Evolutionary conservation across 2,888 invertebrate genomes (phyloP).

Genomic region (Neoitamus cyanurus): DNA sequence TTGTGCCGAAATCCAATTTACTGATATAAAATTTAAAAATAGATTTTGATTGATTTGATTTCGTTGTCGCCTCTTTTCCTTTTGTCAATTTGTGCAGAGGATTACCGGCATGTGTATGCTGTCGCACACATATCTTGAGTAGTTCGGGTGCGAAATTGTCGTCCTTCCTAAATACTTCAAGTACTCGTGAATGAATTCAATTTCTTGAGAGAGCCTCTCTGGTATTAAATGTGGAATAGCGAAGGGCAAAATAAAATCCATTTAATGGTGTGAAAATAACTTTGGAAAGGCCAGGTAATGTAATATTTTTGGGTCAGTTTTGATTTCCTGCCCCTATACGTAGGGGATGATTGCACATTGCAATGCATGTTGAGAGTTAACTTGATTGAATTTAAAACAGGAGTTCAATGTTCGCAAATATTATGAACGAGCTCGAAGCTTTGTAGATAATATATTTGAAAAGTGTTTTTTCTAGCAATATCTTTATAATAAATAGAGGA

Average conservation of each 20-base stretch:
- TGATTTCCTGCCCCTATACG: neutral
- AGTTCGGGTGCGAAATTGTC: neutral
- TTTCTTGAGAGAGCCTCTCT: conserved; percentile 5
- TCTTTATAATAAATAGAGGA: no score
- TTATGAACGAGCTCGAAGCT: no score
- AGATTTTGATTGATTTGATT: conserved; percentile 64
- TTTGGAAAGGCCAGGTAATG: neutral
- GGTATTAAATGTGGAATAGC: conserved; percentile 2
- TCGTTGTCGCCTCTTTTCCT: conserved; percentile 48
- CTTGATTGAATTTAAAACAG: no score
- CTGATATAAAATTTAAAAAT: conserved; percentile 58
- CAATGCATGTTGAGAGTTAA: no score
- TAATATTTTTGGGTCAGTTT: conserved; percentile 12
- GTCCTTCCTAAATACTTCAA: conserved; percentile 35
- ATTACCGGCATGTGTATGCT: conserved; percentile 24
- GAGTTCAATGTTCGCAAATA: no score
- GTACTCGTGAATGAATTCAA: conserved; percentile 26
- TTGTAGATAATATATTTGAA: no score
- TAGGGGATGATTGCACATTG: neutral
- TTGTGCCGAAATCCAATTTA: conserved; percentile 59
- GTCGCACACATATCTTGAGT: conserved; percentile 1
- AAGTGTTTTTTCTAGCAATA: no score
- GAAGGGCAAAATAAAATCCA: conserved; percentile 21
- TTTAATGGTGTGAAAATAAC: conserved; percentile 15
- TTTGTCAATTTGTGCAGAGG: conserved; percentile 19